These are phyloP conservation scores for Candoia aspera DNA, from an alignment of 2,113 vertebrate genomes.

Conservation along the genomic window DNA sequence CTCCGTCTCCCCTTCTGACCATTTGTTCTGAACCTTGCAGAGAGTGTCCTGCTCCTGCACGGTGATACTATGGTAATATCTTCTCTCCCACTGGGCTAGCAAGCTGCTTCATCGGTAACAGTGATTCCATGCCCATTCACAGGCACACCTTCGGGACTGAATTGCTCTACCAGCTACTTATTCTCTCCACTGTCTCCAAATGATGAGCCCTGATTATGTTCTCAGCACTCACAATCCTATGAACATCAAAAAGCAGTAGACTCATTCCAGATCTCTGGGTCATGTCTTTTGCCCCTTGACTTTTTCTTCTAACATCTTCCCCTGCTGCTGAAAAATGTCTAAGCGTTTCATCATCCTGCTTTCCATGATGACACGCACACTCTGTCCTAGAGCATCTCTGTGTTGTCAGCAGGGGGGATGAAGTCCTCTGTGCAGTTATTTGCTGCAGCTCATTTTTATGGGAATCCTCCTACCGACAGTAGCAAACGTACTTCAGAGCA, in stretches of 20 bases:
- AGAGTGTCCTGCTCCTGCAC: neutral
- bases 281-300: neutral
- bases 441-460: constrained; percentile 20
- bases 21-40: neutral
- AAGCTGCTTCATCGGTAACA: neutral
- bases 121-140: neutral
- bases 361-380: neutral
- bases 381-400: neutral
- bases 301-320: constrained; percentile 8
- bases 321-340: constrained; percentile 23
- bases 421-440: constrained; percentile 23
- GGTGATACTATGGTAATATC: neutral
- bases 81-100: neutral
- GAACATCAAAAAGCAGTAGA: neutral
- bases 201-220: neutral
- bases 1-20: neutral
- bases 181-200: neutral
- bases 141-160: neutral
- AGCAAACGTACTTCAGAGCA: constrained; percentile 15
- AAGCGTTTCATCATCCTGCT: constrained; percentile 21
- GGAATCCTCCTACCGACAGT: constrained; percentile 19
- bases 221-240: neutral
- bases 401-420: constrained; percentile 6
- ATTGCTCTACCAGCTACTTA: neutral
- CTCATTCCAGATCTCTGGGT: constrained; percentile 9